Evolutionary conservation across 2,888 invertebrate genomes (phyloP), one percentile per base, ranked within the genome.

Genomic region (Epiblema foenella): DNA sequence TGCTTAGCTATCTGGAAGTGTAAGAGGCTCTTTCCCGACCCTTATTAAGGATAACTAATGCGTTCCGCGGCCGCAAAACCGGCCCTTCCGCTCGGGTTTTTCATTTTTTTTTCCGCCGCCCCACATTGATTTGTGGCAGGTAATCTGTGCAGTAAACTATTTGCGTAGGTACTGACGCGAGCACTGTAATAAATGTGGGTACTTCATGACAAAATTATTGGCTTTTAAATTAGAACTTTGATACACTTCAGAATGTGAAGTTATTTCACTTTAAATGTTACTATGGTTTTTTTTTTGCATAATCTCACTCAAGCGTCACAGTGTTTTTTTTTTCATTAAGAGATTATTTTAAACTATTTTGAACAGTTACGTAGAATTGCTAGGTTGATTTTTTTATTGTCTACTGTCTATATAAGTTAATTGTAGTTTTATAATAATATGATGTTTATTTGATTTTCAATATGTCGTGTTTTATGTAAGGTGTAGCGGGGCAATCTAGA

Each of bases 91-190:
- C 59, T 65, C 54, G 39, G n/a, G 18, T 39, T 56, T 69, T 65
- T 52, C 10, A 18, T 67, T 71, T 65, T 65, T 62, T 51, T 37
- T 57, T 33, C 52, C 66, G 33, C 17, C 71, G 66, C 49, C 66
- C 66, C 62, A 71, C 71, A 56, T 71, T 71, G 71, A 71, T 71
- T 71, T 71, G 59, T 67, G 29, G 54, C 39, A 66, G 66, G 62
- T 71, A 67, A 71, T 71, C 66, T 67, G 67, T 57, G 62, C 67
- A 51, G 56, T 66, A 70, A 54, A 59, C 52, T 60, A 39, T 42
- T 68, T 54, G 37, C 54, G 64, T 51, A 57, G 7, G 33, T 42
- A 66, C 65, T n/a, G 24, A 29, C 65, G 33, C 17, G 46, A 33
- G 42, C 42, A 46, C 42, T 56, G 46, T 11, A 29, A 11, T 46